Evolutionary conservation across 2,797 vertebrate genomes (phyloP), one percentile per base, ranked within the genome.

Genomic region (Euphonia xanthogaster): DNA sequence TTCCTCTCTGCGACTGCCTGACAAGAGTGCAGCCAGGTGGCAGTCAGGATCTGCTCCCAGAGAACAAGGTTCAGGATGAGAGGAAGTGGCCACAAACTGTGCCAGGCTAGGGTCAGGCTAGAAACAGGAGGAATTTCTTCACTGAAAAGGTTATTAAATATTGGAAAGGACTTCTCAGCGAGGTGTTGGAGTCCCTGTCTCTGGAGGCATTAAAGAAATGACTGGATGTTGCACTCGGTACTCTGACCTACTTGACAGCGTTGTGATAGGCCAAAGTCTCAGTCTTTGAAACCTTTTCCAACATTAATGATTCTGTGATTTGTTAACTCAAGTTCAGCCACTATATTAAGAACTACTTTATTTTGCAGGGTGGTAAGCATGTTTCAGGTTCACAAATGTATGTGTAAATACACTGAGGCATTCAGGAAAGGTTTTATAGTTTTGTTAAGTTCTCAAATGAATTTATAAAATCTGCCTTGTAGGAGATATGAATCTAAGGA

Each of bases 281-380:
- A 44, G 39, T 6, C 50, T 63, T 57, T 54, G 44, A 83, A 48
- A 21, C 21, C 25, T 45, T 51, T 45, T 33, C 37, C n/a, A 51
- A 1, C 25, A 37, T 35, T 11, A 82, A 57, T 76, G 21, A 70
- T 57, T 82, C 86, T 54, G 42, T 50, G 63, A 76, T 35, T 83
- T 0, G 0, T 65, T 77, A 76, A 71, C 57, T 58, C 37, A n/a
- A 53, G 82, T 57, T 85, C 47, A 92, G 35, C 7, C 60, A 58
- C 25, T 73, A 2, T 6, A 65, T 40, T 35, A 78, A 58, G 22
- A 13, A 63, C 22, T 18, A n/a, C 15, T 83, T 86, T 33, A 58
- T 50, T 70, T 21, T 66, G 45, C 66, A 44, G n/a, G 24, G 50
- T 9, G 10, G 24, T 15, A 54, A 72, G 51, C 0, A 0, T 7